Conservation (phyloP, 1,140 invertebrate genomes). For the Scaptomyza hsui region DNA sequence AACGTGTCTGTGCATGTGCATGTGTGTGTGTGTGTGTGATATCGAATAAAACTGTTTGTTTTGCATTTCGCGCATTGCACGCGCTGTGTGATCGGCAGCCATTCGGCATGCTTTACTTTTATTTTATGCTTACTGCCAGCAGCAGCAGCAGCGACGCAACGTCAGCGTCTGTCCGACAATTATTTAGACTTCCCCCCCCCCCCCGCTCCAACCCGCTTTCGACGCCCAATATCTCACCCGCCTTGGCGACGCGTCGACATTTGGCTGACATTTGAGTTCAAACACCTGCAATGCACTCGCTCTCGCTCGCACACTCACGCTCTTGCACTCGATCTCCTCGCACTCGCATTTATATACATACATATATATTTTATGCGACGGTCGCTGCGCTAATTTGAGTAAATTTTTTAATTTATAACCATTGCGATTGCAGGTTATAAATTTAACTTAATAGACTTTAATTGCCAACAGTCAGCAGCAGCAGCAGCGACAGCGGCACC, state of each 20-base stretch:
- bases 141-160: constrained; percentile 31
- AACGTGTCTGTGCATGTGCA: background rate
- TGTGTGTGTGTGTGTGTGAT: constrained; percentile 26
- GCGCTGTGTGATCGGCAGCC: constrained; percentile 44
- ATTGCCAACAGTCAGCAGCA: constrained; percentile 39
- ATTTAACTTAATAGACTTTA: constrained; percentile 71
- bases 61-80: constrained; percentile 76
- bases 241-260: constrained; percentile 45
- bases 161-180: constrained; percentile 77
- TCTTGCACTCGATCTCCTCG: too few species aligned
- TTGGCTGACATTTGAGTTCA: constrained; percentile 77
- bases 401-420: constrained; percentile 69
- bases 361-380: constrained; percentile 43
- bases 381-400: constrained; percentile 68
- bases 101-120: constrained; percentile 18
- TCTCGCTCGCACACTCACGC: constrained; percentile 3
- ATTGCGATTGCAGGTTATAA: constrained; percentile 52
- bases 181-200: constrained; percentile 48
- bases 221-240: background rate
- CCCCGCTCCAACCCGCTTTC: background rate
- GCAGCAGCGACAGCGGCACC: constrained; percentile 17
- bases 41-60: constrained; percentile 74
- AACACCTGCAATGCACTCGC: constrained; percentile 77
- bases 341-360: constrained; percentile 55
- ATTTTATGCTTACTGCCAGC: constrained; percentile 60